Base-by-base conservation (phyloP, 2,797 vertebrate species). In the Thalassophryne amazonica region DNA sequence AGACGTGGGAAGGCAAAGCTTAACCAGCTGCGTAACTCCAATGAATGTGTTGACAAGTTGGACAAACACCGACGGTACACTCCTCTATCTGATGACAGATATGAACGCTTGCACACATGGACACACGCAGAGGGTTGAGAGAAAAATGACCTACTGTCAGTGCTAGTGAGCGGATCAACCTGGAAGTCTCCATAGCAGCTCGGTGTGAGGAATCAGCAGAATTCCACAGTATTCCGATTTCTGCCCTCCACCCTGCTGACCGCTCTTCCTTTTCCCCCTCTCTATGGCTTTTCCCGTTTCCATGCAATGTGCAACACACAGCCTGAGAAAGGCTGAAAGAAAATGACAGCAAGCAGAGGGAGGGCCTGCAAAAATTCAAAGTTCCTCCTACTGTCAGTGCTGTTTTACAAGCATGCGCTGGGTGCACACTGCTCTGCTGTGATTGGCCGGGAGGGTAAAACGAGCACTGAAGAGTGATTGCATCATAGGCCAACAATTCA, bases 401-500 rank as follows among this genome's bases (percentile, higher is more conserved):
- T 78, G 80, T 83, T 82, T n/a, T 76, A 74, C 66, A 60, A 52
- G 63, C 68, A 37, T 20, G 45, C 80, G 49, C 63, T 50, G 66
- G 71, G 65, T 52, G 61, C 46, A 34, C 47, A 49, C 62, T 56
- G 59, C 73, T 3, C 28, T 0, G 3, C 36, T 71, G 59, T 33
- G 59, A 90, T 88, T 88, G 89, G 88, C 77, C 57, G 51, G 29
- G 53, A 27, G 60, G 48, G 32, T 33, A 68, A 40, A 66, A 64
- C 69, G 48, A 53, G 67, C 56, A 24, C 34, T 33, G 51, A 81
- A 42, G 60, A 72, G 51, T 36, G 80, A 81, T 88, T 91, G 86
- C 82, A 46, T 91, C 89, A 91, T 60, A 54, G 80, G 47, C 55
- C 56, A 89, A 78, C 71, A 74, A 91, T 90, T 75, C 60, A 52